These are phyloP conservation scores for Dromas ardeola DNA, from an alignment of 2,113 vertebrate genomes.

Conservation along the genomic window DNA sequence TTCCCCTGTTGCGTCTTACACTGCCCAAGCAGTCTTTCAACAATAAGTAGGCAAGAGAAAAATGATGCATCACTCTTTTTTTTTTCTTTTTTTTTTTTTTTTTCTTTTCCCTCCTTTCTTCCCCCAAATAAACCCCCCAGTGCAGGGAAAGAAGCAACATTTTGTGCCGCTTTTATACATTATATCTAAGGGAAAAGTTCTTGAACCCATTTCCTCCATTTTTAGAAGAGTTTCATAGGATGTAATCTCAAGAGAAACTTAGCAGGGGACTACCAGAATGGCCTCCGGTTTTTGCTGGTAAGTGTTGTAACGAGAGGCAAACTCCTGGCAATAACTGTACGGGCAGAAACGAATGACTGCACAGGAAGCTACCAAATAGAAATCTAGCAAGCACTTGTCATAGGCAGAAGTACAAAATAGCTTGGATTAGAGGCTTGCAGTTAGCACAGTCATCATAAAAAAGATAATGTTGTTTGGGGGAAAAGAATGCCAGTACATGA, in stretches of 20 bases:
- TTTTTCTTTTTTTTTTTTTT: not conserved
- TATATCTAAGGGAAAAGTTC: not conserved
- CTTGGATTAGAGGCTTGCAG: not conserved
- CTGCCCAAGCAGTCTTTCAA: not conserved
- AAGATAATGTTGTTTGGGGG: slow-evolving; percentile 12
- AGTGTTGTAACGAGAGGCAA: not conserved
- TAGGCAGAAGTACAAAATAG: slow-evolving; percentile 5
- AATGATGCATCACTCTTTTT: not conserved
- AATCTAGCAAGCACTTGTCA: not conserved
- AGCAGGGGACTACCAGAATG: not conserved
- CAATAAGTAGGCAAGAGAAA: not conserved
- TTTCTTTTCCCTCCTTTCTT: not conserved
- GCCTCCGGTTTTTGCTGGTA: not conserved
- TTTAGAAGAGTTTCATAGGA: not conserved
- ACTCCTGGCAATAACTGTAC: not conserved
- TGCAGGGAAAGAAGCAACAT: not conserved
- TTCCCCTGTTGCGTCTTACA: not conserved
- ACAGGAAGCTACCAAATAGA: not conserved
- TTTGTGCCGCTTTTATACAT: not conserved
- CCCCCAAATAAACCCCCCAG: not conserved
- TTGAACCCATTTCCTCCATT: not conserved
- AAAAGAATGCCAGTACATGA: not conserved
- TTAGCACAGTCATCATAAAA: not conserved
- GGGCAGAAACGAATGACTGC: not conserved
- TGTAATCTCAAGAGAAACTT: not conserved